A percentile compares a stretch with the other conserved stretches of the same genome.
These are phyloP conservation scores for Leptinotarsa tumamoca DNA, from an alignment of 2,888 invertebrate species.

Conservation along the genomic window DNA sequence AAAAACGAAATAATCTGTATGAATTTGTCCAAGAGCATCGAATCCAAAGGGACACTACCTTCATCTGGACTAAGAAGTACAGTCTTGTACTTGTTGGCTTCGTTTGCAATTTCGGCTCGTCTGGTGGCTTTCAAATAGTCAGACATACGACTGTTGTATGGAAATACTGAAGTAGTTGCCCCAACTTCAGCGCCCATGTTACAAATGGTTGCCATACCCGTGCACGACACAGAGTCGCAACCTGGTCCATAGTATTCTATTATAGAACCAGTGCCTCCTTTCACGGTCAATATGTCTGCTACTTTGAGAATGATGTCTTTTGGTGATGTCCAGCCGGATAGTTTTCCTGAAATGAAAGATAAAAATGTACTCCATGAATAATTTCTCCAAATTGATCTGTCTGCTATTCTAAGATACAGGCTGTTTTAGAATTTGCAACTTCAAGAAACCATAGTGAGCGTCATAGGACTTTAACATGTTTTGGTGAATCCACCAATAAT, in stretches of 20 bases:
- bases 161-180: conserved; percentile 97
- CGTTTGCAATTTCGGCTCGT: conserved; percentile 76
- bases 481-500: too few species aligned
- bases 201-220: conserved; percentile 99
- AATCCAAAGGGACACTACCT: conserved; percentile 57
- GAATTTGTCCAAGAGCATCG: neutral
- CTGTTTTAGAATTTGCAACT: too few species aligned
- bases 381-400: too few species aligned
- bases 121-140: conserved; percentile 92
- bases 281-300: conserved; percentile 96
- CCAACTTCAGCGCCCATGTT: conserved; percentile 99
- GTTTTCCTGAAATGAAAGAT: conserved; percentile 66
- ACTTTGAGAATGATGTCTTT: conserved; percentile 98
- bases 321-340: conserved; percentile 99
- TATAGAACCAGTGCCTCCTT: conserved; percentile 99
- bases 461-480: too few species aligned
- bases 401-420: too few species aligned
- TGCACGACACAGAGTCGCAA: conserved; percentile 98
- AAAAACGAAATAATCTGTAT: neutral
- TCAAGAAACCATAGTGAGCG: too few species aligned
- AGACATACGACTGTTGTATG: conserved; percentile 95
- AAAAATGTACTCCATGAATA: too few species aligned
- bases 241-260: conserved; percentile 98
- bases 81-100: conserved; percentile 79
- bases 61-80: conserved; percentile 83